phyloP scores from a whole-genome alignment of 2,888 invertebrate genomes.

The Morpho deidamia region DNA sequence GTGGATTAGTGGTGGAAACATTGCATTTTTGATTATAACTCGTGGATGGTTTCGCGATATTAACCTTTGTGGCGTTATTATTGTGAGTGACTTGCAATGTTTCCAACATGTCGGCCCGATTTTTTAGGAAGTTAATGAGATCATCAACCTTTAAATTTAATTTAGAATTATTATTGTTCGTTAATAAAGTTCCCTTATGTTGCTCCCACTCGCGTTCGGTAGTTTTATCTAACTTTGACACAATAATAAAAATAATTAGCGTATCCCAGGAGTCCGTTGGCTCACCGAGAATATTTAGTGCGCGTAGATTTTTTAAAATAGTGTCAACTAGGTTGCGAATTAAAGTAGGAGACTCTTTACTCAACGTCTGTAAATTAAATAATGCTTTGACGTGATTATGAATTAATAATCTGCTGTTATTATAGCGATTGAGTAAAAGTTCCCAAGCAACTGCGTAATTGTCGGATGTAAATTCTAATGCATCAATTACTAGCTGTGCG shows the following conservation, averaged over 20 bases:
- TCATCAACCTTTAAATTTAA: not conserved
- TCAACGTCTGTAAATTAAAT: constrained; percentile 14
- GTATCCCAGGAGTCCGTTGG: not conserved
- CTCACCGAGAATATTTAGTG: not conserved
- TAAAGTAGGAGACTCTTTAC: constrained; percentile 14
- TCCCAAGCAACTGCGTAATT: not conserved
- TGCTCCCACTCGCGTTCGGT: too few relatives aligned
- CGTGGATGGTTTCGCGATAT: too few relatives aligned
- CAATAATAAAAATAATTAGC: too few relatives aligned
- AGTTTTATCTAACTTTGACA: too few relatives aligned
- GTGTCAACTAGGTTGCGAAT: constrained; percentile 23
- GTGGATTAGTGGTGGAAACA: not conserved
- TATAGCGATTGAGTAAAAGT: not conserved
- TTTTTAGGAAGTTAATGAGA: not conserved
- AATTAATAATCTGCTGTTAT: constrained; percentile 5
- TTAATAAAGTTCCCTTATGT: too few relatives aligned
- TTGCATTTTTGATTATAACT: too few relatives aligned
- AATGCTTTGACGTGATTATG: constrained; percentile 17
- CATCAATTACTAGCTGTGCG: not conserved
- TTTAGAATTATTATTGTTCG: too few relatives aligned
- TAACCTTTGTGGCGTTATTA: too few relatives aligned
- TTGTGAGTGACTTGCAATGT: not conserved
- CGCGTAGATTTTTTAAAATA: constrained; percentile 19
- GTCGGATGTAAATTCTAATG: not conserved
- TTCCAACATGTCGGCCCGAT: not conserved